Conservation (phyloP, 2,113 vertebrate genomes). For the Caranx melampygus region DNA sequence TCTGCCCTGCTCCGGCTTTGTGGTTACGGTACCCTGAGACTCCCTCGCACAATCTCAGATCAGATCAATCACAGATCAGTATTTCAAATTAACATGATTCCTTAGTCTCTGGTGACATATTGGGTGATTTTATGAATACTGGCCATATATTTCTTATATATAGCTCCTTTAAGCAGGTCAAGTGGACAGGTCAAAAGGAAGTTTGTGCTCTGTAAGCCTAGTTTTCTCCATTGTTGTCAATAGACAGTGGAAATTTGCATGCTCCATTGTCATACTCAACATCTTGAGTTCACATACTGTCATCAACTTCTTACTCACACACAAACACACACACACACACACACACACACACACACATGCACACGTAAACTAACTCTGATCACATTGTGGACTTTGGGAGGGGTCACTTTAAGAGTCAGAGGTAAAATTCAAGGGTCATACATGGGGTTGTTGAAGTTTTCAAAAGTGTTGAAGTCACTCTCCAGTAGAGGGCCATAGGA, state of each 20-base stretch:
- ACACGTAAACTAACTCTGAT: background rate
- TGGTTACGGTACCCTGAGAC: no score
- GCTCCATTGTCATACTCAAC: background rate
- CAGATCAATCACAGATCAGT: no score
- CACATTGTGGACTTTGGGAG: background rate
- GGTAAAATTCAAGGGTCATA: slow-evolving; percentile 85
- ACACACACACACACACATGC: background rate
- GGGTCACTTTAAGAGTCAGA: background rate
- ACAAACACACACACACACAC: background rate
- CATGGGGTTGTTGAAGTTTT: slow-evolving; percentile 90
- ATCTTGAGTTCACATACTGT: background rate
- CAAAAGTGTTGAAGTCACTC: slow-evolving; percentile 79
- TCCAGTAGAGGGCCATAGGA: slow-evolving; percentile 89
- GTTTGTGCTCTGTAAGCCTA: no score
- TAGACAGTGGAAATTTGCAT: background rate
- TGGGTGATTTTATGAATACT: no score
- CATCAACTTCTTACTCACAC: no score
- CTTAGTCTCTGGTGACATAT: no score
- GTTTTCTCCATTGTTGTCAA: background rate
- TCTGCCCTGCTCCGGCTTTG: no score
- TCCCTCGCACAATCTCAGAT: no score
- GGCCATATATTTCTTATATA: no score
- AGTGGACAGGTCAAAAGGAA: no score
- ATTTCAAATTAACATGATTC: no score
- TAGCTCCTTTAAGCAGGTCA: no score